phyloP scores from a whole-genome alignment of 2,797 vertebrate genomes.

The Oceanodroma leucorhoa region DNA sequence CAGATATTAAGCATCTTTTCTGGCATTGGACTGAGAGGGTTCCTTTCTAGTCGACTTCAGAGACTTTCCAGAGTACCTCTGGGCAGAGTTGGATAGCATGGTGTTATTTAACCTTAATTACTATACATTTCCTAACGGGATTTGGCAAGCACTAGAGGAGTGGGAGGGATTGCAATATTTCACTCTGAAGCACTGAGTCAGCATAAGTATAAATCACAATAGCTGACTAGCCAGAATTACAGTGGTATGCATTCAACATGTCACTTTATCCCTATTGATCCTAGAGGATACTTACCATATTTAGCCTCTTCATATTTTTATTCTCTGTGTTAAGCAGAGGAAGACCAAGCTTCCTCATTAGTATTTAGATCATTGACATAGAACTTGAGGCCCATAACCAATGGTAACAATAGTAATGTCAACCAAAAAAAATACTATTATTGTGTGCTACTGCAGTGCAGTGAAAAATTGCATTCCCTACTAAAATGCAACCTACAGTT shows the following conservation, averaged over 20 bases:
- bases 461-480: neutral
- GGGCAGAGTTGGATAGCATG: neutral
- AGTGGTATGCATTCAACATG: neutral
- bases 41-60: neutral
- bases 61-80: neutral
- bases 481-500: neutral
- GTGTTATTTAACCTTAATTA: constrained; percentile 1
- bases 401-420: neutral
- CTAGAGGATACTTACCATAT: neutral
- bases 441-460: neutral
- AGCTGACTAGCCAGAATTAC: constrained; percentile 8
- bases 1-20: neutral
- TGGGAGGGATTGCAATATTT: neutral
- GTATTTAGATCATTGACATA: neutral
- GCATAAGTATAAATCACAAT: neutral
- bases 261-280: constrained; percentile 21
- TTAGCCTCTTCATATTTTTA: neutral
- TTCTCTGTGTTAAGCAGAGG: neutral
- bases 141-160: neutral
- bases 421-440: neutral
- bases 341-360: neutral
- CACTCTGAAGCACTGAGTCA: constrained; percentile 8
- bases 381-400: neutral
- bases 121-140: constrained; percentile 4
- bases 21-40: neutral